Conservation (phyloP, 2,888 invertebrate genomes). For the Ceraclea dissimilis region DNA sequence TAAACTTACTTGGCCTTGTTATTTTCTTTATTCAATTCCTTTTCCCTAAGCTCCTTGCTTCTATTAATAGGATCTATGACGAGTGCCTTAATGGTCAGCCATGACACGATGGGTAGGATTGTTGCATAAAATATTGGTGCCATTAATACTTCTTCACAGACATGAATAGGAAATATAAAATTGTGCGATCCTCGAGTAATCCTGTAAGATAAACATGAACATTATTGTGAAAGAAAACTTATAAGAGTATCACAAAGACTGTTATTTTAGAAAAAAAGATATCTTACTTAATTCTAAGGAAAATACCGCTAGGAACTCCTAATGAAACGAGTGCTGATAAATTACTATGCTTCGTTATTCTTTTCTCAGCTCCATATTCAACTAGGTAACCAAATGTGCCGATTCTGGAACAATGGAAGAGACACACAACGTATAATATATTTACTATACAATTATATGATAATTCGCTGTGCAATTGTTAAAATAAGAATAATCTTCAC, state of each 20-base stretch:
- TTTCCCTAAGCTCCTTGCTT: conserved; percentile 69
- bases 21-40: conserved; percentile 74
- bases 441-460: too few relatives aligned
- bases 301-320: conserved; percentile 83
- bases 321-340: conserved; percentile 78
- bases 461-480: too few relatives aligned
- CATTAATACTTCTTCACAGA: conserved; percentile 85
- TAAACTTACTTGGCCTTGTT: conserved; percentile 57
- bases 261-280: background rate
- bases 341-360: conserved; percentile 82
- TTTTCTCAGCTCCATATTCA: conserved; percentile 90
- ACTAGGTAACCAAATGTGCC: conserved; percentile 82
- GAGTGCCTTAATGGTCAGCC: conserved; percentile 74
- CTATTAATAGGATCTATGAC: conserved; percentile 77
- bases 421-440: background rate
- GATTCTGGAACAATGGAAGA: conserved; percentile 44
- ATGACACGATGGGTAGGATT: conserved; percentile 73
- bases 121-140: conserved; percentile 92
- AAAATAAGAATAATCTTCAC: too few relatives aligned
- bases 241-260: too few relatives aligned
- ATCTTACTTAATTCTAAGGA: conserved; percentile 74
- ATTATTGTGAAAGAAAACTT: too few relatives aligned
- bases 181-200: conserved; percentile 81
- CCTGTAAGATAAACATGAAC: conserved; percentile 42
- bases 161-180: conserved; percentile 80